Percentiles rank a stretch among this genome's conserved stretches.
Evolutionary conservation across 1,140 invertebrate genomes (phyloP).

Genomic region (Lepidotrigona ventralis): DNA sequence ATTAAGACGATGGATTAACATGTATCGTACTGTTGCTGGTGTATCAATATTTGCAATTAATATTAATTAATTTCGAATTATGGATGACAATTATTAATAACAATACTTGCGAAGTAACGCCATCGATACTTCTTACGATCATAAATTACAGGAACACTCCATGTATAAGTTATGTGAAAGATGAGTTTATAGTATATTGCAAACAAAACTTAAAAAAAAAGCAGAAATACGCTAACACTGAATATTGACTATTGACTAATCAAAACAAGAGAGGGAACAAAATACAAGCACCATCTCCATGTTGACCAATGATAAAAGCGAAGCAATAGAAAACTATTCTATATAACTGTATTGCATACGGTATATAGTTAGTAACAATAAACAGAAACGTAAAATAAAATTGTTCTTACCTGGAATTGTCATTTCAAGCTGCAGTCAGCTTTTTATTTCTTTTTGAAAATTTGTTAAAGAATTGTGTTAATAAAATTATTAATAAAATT

Average conservation of each 20-base stretch:
- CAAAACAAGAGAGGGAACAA: constrained; percentile 23
- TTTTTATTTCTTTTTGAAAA: not conserved
- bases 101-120: not conserved
- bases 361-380: not conserved
- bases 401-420: constrained; percentile 20
- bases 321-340: constrained; percentile 15
- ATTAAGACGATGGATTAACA: not conserved
- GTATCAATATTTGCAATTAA: not conserved
- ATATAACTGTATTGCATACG: constrained; percentile 33
- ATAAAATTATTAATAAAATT: constrained; percentile 1
- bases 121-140: not conserved
- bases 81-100: not conserved
- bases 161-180: not conserved
- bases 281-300: constrained; percentile 5
- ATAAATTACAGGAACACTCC: not conserved
- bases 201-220: not conserved
- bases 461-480: not conserved
- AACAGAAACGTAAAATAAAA: not conserved
- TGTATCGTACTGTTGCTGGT: not conserved
- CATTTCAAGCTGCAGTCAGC: not conserved
- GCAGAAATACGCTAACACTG: not conserved
- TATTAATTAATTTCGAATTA: not conserved
- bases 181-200: not conserved
- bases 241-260: constrained; percentile 21
- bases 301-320: constrained; percentile 5